Evolutionary conservation across 2,888 invertebrate species (phyloP), one percentile per base, ranked within the genome.

Genomic region (Oscheius myriophilus): DNA sequence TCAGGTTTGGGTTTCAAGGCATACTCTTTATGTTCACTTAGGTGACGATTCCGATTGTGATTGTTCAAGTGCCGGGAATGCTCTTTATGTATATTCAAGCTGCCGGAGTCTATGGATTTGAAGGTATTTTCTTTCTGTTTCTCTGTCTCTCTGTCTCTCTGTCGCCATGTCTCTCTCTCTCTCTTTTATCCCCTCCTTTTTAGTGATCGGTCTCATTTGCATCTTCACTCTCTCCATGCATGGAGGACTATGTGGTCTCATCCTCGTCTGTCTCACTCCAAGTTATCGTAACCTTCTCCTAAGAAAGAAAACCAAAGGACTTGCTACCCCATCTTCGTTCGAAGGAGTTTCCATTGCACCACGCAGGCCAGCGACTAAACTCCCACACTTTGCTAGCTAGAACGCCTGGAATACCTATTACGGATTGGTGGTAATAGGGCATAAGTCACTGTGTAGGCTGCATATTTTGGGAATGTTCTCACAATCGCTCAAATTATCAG

Each of bases 61-160:
- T 55, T 55, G 55, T 55, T 14, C 55, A 55, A 16, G 16, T 26
- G 2, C 55, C 55, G 4, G 55, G 55, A 12, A 16, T 57, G n/a
- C 12, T 39, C 9, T 41, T 57, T 14, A 41, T 41, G 57, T 41
- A 57, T 57, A 57, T 57, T n/a, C 57, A 57, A 23, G 16, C 57
- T 7, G 16, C 25, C n/a, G n/a, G 42, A 41, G 3, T 57, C 41
- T 39, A 33, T 42, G 41, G 57, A 18, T 57, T 18, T 57, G 41
- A 57, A 57, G 41, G 57, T 57, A 18, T 11, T 18, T 41, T n/a
- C 2, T 25, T 1, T 39, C 21, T 42, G 11, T 33, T 11, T 55
- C 16, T 33, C 14, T 33, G 2, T 33, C 14, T 26, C 2, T 26
- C 21, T 39, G n/a, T 25, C n/a, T 55, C 16, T 33, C 14, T 33